Evolutionary conservation across 1,140 invertebrate genomes (phyloP), one percentile per base, ranked within the genome.

Genomic region (Globodera ellingtonae): DNA sequence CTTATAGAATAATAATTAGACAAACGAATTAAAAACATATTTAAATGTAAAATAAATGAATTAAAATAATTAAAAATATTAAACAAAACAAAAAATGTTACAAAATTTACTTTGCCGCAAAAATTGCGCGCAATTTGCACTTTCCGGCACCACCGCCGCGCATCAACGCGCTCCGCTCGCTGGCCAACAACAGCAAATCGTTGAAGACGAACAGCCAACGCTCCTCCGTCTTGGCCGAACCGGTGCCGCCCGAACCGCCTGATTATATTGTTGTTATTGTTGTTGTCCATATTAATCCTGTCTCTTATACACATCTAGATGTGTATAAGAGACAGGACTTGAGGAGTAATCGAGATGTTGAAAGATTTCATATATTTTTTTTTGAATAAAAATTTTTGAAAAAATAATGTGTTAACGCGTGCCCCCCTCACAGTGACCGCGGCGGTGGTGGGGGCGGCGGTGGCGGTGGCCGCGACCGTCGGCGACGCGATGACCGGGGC

Each of bases 131-230:
- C 0, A 92, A 85, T 80, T 91, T 91, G 82, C 90, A 92, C 82
- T 89, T 89, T 9, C 65, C 89, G 89, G 9, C 90, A 86, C 67
- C 90, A 6, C 24, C 35, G 35, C 67, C 24, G 75, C 90, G 87
- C 82, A 88, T 91, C 83, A 90, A 89, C 82, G 90, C 90, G 59
- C 89, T 85, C 18, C 91, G 84, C 70, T 90, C 87, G 67, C 90
- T 90, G 81, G 92, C 92, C 62, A 93, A 89, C 75, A 93, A 85
- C 50, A 93, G 84, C 74, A 93, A 86, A 86, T 93, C 92, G 87
- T 91, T 93, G 84, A 93, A 92, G 85, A 93, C 87, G 86, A 92
- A 93, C 13, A 93, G 82, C 83, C 92, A 91, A 83, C 92, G 86
- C 71, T 92, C 92, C 8, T 75, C 62, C 44, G 50, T 76, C 15